Evolutionary conservation across 2,888 invertebrate species (phyloP).

Genomic region (Hydriomena furcata): DNA sequence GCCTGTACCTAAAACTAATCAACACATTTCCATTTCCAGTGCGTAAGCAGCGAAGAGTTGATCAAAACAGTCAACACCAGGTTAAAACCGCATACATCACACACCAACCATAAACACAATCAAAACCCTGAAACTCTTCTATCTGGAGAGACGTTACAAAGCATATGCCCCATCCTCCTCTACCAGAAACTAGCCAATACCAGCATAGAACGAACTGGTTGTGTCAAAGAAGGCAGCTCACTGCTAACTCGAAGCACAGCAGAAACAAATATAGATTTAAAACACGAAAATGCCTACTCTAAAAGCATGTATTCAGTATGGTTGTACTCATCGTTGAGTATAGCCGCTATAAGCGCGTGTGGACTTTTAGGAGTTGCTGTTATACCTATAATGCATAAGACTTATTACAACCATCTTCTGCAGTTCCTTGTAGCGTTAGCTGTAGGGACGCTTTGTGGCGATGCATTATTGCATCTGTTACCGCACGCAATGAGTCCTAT

Average conservation of each 20-base stretch:
- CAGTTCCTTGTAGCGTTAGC: conserved; percentile 97
- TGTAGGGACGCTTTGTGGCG: conserved; percentile 95
- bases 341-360: conserved; percentile 92
- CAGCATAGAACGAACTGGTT: conserved; percentile 80
- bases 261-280: conserved; percentile 18
- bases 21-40: conserved; percentile 55
- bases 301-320: conserved; percentile 86
- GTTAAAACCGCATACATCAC: conserved; percentile 63
- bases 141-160: conserved; percentile 65
- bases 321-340: conserved; percentile 92
- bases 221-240: conserved; percentile 69
- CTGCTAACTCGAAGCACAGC: conserved; percentile 18
- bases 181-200: conserved; percentile 85
- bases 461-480: conserved; percentile 95
- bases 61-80: conserved; percentile 69
- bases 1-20: background rate
- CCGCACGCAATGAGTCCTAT: conserved; percentile 89
- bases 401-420: conserved; percentile 93
- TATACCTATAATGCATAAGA: conserved; percentile 95
- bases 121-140: conserved; percentile 51
- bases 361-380: conserved; percentile 94
- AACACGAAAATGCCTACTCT: conserved; percentile 49
- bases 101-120: conserved; percentile 44
- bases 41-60: conserved; percentile 73
- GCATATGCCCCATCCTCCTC: conserved; percentile 87